Evolutionary conservation across 2,113 vertebrate genomes (phyloP).

Genomic region (Todiramphus saurophagus): DNA sequence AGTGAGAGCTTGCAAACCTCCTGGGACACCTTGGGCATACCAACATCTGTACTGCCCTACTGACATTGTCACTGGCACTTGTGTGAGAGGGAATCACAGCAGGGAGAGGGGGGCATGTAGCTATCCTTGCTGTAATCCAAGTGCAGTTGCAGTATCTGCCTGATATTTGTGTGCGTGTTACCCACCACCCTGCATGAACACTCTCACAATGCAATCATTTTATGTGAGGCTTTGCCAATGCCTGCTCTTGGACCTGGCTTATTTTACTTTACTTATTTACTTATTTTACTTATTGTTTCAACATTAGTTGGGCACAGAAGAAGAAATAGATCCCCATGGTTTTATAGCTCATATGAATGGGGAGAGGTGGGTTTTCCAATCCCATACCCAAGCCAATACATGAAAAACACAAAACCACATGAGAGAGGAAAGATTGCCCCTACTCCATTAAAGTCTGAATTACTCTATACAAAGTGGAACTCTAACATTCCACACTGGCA

Average conservation of each 20-base stretch:
- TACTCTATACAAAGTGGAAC: neutral
- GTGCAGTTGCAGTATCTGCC: neutral
- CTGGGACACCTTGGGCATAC: neutral
- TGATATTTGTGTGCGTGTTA: neutral
- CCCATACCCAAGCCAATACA: neutral
- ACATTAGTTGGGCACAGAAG: neutral
- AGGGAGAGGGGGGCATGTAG: rapidly evolving
- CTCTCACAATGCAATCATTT: neutral
- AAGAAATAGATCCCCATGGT: neutral
- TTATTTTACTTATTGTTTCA: neutral
- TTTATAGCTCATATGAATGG: neutral
- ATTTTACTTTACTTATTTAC: neutral
- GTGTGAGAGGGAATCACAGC: neutral
- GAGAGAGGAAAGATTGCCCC: neutral
- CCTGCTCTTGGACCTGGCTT: neutral
- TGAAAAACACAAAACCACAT: neutral
- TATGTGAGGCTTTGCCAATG: neutral
- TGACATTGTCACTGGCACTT: neutral
- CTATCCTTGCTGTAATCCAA: neutral
- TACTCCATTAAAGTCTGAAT: neutral
- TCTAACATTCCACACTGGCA: neutral
- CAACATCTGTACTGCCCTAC: neutral
- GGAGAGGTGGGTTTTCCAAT: neutral
- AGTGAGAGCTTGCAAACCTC: neutral
- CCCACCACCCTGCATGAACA: neutral